phyloP scores from a whole-genome alignment of 64 coral and sea anemone genomes.

The Actinia equina region DNA sequence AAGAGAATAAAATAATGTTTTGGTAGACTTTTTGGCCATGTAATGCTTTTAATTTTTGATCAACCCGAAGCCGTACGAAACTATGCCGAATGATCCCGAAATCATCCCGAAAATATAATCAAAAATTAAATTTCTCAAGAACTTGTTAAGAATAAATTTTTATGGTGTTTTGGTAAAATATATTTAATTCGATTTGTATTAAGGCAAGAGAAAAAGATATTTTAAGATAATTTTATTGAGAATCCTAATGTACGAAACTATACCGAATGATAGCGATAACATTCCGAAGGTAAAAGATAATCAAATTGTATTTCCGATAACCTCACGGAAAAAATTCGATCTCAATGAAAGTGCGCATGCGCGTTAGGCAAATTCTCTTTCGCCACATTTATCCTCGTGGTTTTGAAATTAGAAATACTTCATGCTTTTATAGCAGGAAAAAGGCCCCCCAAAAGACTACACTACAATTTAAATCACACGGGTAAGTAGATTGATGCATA shows the following conservation, averaged over 20 bases:
- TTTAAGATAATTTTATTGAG: too few relatives aligned
- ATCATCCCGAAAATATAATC: neutral
- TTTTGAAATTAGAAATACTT: neutral
- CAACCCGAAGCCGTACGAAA: neutral
- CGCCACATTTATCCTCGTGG: slow-evolving; percentile 37
- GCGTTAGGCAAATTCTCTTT: neutral
- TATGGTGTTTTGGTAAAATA: too few relatives aligned
- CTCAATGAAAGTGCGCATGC: neutral
- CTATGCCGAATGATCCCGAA: neutral
- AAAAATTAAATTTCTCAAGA: too few relatives aligned
- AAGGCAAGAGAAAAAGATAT: too few relatives aligned
- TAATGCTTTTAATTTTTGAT: neutral
- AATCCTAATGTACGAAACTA: neutral
- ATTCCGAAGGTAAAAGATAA: neutral
- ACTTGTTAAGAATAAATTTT: too few relatives aligned
- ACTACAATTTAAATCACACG: neutral
- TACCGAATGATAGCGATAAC: neutral
- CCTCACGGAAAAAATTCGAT: slow-evolving; percentile 15
- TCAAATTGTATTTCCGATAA: slow-evolving; percentile 2
- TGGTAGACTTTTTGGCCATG: neutral
- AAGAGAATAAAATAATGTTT: neutral
- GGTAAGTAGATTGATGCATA: slow-evolving; percentile 14
- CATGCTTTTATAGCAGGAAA: slow-evolving; percentile 32
- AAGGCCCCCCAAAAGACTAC: neutral
- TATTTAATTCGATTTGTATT: neutral